Percentiles rank a stretch among this genome's conserved stretches.
Evolutionary conservation across 1,140 invertebrate genomes (phyloP).

Genomic region (Gryon sp.): DNA sequence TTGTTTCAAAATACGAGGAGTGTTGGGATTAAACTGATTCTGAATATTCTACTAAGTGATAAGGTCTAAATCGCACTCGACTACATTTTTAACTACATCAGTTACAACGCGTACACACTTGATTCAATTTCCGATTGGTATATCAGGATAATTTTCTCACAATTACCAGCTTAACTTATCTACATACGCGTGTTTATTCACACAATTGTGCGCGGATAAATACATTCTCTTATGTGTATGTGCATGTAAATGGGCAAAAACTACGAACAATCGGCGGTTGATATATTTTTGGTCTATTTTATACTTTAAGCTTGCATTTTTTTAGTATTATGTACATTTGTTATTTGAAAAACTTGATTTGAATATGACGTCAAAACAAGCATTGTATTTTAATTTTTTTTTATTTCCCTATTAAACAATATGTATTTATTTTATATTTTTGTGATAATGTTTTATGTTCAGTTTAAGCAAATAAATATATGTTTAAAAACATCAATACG

Average conservation of each 20-base stretch:
- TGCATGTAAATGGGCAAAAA: constrained; percentile 56
- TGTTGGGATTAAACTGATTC: constrained; percentile 60
- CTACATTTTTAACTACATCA: constrained; percentile 41
- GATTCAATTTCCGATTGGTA: constrained; percentile 20
- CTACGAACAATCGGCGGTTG: constrained; percentile 2
- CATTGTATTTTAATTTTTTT: not conserved
- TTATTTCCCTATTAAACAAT: no score
- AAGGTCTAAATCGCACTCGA: constrained; percentile 30
- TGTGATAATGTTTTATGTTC: not conserved
- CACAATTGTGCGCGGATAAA: constrained; percentile 25
- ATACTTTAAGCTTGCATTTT: constrained; percentile 1
- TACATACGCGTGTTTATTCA: constrained; percentile 20
- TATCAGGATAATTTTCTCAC: constrained; percentile 10
- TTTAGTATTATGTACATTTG: constrained; percentile 20
- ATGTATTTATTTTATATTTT: not conserved
- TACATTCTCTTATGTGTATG: constrained; percentile 33
- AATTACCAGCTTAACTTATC: constrained; percentile 25
- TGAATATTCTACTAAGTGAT: constrained; percentile 21
- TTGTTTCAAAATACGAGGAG: constrained; percentile 28
- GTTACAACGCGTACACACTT: constrained; percentile 41
- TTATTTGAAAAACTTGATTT: not conserved
- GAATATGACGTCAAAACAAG: not conserved
- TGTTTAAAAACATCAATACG: constrained; percentile 26
- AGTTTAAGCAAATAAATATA: constrained; percentile 24
- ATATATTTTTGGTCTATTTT: not conserved